Base-by-base conservation (phyloP, 1,140 invertebrate species). In the Trichonephila inaurata region DNA sequence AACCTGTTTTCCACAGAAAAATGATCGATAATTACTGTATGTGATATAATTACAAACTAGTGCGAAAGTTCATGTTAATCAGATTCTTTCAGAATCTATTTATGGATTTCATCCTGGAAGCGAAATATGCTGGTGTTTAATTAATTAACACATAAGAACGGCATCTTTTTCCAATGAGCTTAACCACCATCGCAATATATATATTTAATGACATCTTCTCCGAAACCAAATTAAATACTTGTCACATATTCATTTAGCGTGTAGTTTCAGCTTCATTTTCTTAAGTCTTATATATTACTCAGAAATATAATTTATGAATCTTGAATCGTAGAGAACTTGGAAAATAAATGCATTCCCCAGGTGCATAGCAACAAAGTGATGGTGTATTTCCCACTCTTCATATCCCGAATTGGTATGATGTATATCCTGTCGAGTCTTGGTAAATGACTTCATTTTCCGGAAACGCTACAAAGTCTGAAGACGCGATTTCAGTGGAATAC, bases 401-500 rank as follows among this genome's bases (percentile, higher is more conserved):
- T 88, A 88, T 58, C 33, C 62, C 61, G 61, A 88, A 40, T 61
- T 66, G 19, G 86, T 64, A 40, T 88, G 60, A 88, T 88, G 64
- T 88, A 88, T 88, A 19, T 58, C 61, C 86, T 88, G 86, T 88
- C 86, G 60, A 19, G 86, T 62, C 60, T 33, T 88, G 21, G 61
- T 88, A 66, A 88, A 88, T 88, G 61, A 66, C 60, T 61, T 88
- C 86, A 88, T 88, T 88, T 66, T 88, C 86, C 28, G 28, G 19
- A 88, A 62, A 88, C 21, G 44, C 21, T 28, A 60, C 82, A 14
- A 60, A 33, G 62, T 64, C 62, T 64, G 6, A 21, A 28, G 28
- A 44, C 21, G 61, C 33, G 61, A 64, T 61, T 62, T 88, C 10
- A 64, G 33, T 28, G 16, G 10, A n/a, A 85, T 19, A 6, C 19